These are phyloP conservation scores for Drosophila eohydei DNA, from an alignment of 2,888 invertebrate species.

Conservation along the genomic window DNA sequence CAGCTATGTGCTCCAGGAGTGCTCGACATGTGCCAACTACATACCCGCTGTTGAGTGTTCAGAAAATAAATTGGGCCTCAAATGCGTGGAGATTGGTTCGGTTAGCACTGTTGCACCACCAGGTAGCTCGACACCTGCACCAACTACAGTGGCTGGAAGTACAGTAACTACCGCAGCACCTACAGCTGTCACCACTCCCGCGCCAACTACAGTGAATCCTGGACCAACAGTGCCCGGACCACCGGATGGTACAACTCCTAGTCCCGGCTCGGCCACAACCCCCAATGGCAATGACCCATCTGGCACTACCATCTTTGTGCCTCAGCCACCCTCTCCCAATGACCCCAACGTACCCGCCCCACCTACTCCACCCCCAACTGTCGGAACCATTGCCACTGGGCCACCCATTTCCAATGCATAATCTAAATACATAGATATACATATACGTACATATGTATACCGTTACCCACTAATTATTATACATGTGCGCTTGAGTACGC, in stretches of 20 bases:
- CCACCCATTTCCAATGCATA: conserved; percentile 45
- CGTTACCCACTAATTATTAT: conserved; percentile 2
- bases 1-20: conserved; percentile 70
- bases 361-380: conserved; percentile 66
- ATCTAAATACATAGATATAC: neutral
- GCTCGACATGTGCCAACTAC: conserved; percentile 57
- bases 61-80: neutral
- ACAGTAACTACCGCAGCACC: too few species aligned
- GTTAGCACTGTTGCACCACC: neutral
- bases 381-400: conserved; percentile 38
- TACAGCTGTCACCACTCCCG: neutral
- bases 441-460: neutral
- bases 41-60: conserved; percentile 64
- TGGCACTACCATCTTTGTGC: conserved; percentile 45
- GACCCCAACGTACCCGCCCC: conserved; percentile 58
- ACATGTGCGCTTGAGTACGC: neutral
- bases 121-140: neutral
- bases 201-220: neutral
- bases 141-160: neutral
- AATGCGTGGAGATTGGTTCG: conserved; percentile 29
- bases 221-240: conserved; percentile 16
- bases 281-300: neutral
- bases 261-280: neutral
- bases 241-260: neutral
- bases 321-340: conserved; percentile 66